Percentiles rank a stretch among this genome's conserved stretches.
phyloP scores from a whole-genome alignment of 2,888 invertebrate genomes.

The Stenchaetothrips biformis region DNA sequence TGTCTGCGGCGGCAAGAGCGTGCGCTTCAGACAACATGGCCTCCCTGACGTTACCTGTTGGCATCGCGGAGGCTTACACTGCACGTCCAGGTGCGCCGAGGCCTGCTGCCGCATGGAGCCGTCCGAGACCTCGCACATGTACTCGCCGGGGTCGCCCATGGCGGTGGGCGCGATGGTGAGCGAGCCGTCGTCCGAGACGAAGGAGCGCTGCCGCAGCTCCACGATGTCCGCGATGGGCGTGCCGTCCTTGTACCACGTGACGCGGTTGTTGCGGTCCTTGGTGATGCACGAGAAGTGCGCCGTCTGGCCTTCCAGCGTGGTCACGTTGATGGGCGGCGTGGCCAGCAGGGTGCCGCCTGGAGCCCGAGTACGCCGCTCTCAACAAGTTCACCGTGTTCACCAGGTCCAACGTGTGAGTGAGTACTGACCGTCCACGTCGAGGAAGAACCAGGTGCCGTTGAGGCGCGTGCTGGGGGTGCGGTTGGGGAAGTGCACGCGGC shows the following conservation, averaged over 20 bases:
- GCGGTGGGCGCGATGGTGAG: slow-evolving; percentile 70
- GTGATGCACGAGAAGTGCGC: slow-evolving; percentile 78
- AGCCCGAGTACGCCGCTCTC: too few species aligned
- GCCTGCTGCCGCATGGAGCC: slow-evolving; percentile 66
- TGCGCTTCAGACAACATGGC: too few species aligned
- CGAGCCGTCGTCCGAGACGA: slow-evolving; percentile 64
- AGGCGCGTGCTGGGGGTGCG: slow-evolving; percentile 76
- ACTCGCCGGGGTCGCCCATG: slow-evolving; percentile 81
- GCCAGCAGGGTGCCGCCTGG: slow-evolving; percentile 82
- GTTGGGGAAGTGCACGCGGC: slow-evolving; percentile 81
- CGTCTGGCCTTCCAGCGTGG: slow-evolving; percentile 76
- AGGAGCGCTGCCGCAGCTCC: slow-evolving; percentile 45
- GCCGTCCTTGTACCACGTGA: slow-evolving; percentile 64
- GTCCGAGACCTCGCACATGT: slow-evolving; percentile 77
- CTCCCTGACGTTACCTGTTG: too few species aligned
- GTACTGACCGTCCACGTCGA: slow-evolving; percentile 79
- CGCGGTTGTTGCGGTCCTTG: slow-evolving; percentile 61
- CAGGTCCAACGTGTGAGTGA: too few species aligned
- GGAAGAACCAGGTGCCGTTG: slow-evolving; percentile 86
- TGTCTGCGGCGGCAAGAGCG: slow-evolving; percentile 57
- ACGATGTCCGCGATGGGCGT: slow-evolving; percentile 56
- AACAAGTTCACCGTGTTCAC: too few species aligned
- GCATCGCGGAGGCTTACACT: slow-evolving; percentile 65
- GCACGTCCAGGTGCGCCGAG: slow-evolving; percentile 82
- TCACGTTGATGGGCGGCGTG: slow-evolving; percentile 82